Evolutionary conservation across 2,888 invertebrate genomes (phyloP), one percentile per base, ranked within the genome.

Genomic region (Ceraclea dissimilis): DNA sequence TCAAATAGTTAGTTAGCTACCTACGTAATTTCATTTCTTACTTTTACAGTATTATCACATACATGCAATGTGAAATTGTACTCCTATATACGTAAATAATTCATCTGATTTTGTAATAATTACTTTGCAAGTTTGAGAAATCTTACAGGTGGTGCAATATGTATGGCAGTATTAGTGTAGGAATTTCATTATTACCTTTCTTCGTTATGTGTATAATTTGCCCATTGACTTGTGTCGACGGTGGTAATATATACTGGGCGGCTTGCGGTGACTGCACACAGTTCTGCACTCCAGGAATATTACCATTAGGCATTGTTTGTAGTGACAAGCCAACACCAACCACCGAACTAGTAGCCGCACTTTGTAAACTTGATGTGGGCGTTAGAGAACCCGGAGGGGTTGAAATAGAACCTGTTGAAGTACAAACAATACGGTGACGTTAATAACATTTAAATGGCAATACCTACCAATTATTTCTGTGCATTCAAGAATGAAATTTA

Each of bases 231-330:
- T 59, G 59, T 5, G 59, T 49, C 26, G 52, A 71, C 1, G 76
- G 74, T 0, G 77, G 77, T 59, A 78, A 64, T 57, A 78, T 78
- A 62, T 78, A 78, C 62, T 77, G 78, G 0, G 75, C 70, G 0
- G 76, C 76, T 1, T 76, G 77, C 57, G 76, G 76, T 2, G 77
- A 76, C 17, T 51, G 60, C 10, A 50, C 4, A 26, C 26, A 26
- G 10, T 26, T 26, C 26, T 26, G 26, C 10, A 26, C 10, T 74
- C 75, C 4, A 68, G 71, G 2, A 71, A 72, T 0, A 73, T 68
- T 4, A 71, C 73, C 1, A 71, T 73, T 52, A 70, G 70, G 55
- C 70, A 71, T 53, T 68, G 48, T 26, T 6, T 26, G 52, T 6
- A 26, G 44, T 22, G 31, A 10, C n/a, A 31, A 17, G 10, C 50